A percentile compares a stretch with the other conserved stretches of the same genome.
Evolutionary conservation across 2,888 invertebrate species (phyloP).

Genomic region (Macrosiphum euphorbiae): DNA sequence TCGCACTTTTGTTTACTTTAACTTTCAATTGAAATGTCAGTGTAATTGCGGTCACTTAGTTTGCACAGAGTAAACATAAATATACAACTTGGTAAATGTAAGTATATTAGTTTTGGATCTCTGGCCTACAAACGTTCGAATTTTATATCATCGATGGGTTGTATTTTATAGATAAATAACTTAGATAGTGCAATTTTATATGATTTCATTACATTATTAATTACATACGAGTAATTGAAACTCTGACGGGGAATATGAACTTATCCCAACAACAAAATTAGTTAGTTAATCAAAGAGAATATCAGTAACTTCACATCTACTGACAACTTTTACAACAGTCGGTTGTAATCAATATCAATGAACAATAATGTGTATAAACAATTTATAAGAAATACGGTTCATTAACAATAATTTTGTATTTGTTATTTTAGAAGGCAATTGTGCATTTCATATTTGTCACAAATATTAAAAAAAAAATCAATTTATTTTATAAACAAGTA

Average conservation of each 20-base stretch:
- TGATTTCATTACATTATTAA: constrained; percentile 8
- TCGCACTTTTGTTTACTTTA: constrained; percentile 15
- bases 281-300: neutral
- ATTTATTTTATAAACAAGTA: neutral
- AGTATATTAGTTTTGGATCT: constrained; percentile 24
- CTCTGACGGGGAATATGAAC: neutral
- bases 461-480: neutral
- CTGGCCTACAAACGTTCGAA: neutral
- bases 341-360: neutral
- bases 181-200: neutral
- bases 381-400: neutral
- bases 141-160: neutral
- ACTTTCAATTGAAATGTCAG: constrained; percentile 21
- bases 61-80: constrained; percentile 35
- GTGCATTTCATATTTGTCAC: neutral
- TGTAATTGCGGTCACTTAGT: constrained; percentile 31
- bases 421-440: neutral
- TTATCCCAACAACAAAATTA: neutral
- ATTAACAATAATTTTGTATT: neutral
- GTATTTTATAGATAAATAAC: neutral
- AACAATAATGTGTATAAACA: neutral
- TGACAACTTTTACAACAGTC: neutral
- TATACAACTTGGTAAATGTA: constrained; percentile 12
- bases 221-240: neutral
- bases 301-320: neutral